These are phyloP conservation scores for Ennomos fuscantarius DNA, from an alignment of 2,888 invertebrate genomes.

Conservation along the genomic window DNA sequence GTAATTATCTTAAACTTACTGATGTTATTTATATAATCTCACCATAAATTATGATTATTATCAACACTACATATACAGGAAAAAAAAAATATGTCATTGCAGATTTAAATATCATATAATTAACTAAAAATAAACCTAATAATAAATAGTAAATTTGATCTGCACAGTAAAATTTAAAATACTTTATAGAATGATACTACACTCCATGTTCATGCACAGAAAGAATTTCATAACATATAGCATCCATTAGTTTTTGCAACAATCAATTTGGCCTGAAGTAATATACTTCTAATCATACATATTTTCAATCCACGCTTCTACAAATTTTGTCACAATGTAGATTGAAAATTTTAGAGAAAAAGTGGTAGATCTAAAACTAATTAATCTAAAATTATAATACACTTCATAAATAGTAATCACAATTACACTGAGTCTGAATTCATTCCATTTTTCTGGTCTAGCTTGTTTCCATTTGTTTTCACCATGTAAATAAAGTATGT, in stretches of 20 bases:
- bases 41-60: constrained; percentile 56
- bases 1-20: constrained; percentile 71
- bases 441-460: constrained; percentile 93
- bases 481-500: constrained; percentile 98
- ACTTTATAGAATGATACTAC: constrained; percentile 26
- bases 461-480: constrained; percentile 95
- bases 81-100: constrained; percentile 41
- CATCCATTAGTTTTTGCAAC: constrained; percentile 44
- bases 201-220: constrained; percentile 33
- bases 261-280: constrained; percentile 60
- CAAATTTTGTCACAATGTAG: constrained; percentile 48
- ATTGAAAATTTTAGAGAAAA: constrained; percentile 61
- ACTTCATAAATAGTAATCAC: constrained; percentile 60
- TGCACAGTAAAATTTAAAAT: constrained; percentile 27
- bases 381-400: constrained; percentile 54
- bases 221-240: constrained; percentile 23
- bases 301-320: constrained; percentile 56
- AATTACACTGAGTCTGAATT: constrained; percentile 85
- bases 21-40: constrained; percentile 68
- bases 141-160: constrained; percentile 44
- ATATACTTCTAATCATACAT: constrained; percentile 56
- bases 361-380: constrained; percentile 51
- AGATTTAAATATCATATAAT: constrained; percentile 17
- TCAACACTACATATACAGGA: constrained; percentile 65
- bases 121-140: constrained; percentile 32